Percentiles rank a stretch among this genome's conserved stretches.
phyloP scores from a whole-genome alignment of 2,113 vertebrate species.

The Sakesphorus luctuosus region DNA sequence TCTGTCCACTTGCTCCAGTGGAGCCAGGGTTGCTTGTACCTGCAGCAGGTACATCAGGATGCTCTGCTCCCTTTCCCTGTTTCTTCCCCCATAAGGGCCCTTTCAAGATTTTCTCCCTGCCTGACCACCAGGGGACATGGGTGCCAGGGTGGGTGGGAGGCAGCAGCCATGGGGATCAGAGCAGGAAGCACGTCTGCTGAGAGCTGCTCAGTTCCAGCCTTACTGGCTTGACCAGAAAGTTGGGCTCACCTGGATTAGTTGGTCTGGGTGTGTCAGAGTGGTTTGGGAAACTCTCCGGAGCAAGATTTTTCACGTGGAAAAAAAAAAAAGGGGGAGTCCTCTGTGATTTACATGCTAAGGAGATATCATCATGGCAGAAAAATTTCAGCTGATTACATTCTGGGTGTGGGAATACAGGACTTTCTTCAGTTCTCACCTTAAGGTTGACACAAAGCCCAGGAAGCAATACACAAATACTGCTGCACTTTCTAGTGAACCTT shows the following conservation, averaged over 20 bases:
- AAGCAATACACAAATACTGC: background rate
- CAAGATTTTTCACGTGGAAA: background rate
- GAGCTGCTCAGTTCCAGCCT: background rate
- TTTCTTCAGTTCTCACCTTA: slow-evolving; percentile 49
- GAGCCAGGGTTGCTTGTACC: background rate
- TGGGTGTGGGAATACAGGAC: slow-evolving; percentile 58
- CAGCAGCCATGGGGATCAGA: background rate
- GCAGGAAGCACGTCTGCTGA: slow-evolving; percentile 18
- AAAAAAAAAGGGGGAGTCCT: background rate
- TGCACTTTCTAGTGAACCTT: background rate
- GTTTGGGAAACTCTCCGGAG: slow-evolving; percentile 39
- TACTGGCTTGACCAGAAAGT: slow-evolving; percentile 59
- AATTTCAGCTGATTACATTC: slow-evolving; percentile 62
- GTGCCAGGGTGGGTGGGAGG: background rate
- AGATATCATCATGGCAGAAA: slow-evolving; percentile 55
- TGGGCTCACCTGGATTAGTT: slow-evolving; percentile 48
- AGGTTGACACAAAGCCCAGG: slow-evolving; percentile 32
- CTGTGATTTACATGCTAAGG: slow-evolving; percentile 26
- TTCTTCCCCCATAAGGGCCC: background rate
- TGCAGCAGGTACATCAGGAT: background rate
- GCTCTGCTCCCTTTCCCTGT: background rate
- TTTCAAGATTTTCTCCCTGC: background rate
- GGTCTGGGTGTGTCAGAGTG: slow-evolving; percentile 47
- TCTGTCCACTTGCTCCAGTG: background rate
- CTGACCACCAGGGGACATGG: fast-evolving